Conservation (phyloP, 1,140 invertebrate genomes). For the Pogonus chalceus region DNA sequence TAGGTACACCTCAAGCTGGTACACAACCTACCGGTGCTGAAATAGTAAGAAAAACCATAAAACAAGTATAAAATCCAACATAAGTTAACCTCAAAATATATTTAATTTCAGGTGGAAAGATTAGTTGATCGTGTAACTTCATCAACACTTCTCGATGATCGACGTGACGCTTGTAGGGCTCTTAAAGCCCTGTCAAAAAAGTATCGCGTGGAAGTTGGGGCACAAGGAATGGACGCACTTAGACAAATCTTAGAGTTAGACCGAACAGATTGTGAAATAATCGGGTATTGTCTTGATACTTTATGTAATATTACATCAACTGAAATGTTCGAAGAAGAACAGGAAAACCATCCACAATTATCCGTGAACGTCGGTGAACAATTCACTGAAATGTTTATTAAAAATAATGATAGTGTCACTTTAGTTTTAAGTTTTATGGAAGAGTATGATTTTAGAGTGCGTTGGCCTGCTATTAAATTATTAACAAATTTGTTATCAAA, state of each 20-base stretch:
- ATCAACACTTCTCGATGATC: conserved; percentile 87
- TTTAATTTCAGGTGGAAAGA: conserved; percentile 66
- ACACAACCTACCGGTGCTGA: conserved; percentile 69
- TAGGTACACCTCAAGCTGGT: conserved; percentile 66
- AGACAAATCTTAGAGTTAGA: conserved; percentile 73
- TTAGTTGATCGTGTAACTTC: conserved; percentile 85
- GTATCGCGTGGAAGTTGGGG: conserved; percentile 90
- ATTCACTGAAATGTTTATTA: conserved; percentile 98
- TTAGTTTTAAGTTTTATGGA: conserved; percentile 82
- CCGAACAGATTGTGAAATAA: conserved; percentile 80
- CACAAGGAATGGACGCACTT: conserved; percentile 85
- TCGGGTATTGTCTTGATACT: conserved; percentile 84
- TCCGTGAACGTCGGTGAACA: conserved; percentile 72
- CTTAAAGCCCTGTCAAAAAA: conserved; percentile 89
- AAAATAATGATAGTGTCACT: conserved; percentile 77
- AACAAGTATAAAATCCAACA: conserved; percentile 47
- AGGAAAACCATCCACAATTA: conserved; percentile 42
- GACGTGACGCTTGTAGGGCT: conserved; percentile 90
- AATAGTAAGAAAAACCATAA: conserved; percentile 51
- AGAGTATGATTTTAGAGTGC: conserved; percentile 86
- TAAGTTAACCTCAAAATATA: conserved; percentile 11
- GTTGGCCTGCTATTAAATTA: conserved; percentile 79
- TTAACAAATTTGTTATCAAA: conserved; percentile 72
- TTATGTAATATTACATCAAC: conserved; percentile 83
- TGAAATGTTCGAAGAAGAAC: conserved; percentile 74